Percentiles rank a stretch among this genome's conserved stretches.
Conservation (phyloP, 2,113 vertebrate species). For the Triplophysa dalaica region DNA sequence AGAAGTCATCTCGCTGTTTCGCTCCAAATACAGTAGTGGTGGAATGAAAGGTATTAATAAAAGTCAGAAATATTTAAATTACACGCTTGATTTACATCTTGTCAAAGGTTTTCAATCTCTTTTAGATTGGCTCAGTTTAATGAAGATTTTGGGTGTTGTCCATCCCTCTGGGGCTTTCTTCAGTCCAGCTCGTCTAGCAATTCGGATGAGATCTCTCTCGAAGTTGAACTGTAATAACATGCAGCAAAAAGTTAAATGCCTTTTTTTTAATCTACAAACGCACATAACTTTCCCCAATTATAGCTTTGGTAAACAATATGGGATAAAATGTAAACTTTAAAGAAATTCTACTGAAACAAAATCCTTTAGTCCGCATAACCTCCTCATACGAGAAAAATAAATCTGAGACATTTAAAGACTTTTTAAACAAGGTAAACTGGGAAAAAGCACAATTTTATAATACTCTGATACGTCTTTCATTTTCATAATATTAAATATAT, state of each 20-base stretch:
- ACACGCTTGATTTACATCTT: background rate
- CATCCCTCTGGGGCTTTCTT: conserved; percentile 82
- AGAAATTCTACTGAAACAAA: background rate
- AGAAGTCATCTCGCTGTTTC: conserved; percentile 7
- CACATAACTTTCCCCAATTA: background rate
- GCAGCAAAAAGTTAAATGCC: background rate
- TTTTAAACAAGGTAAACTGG: too few relatives aligned
- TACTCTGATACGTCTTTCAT: too few relatives aligned
- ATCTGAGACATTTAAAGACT: too few relatives aligned
- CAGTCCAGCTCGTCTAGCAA: conserved; percentile 87
- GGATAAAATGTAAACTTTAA: background rate
- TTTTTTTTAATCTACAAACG: background rate
- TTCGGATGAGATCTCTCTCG: conserved; percentile 81
- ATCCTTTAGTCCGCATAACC: too few relatives aligned
- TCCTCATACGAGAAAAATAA: too few relatives aligned
- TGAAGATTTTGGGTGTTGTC: conserved; percentile 84
- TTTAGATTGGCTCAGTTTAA: conserved; percentile 68
- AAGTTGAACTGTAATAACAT: conserved; percentile 75
- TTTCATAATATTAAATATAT: too few relatives aligned
- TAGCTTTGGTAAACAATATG: background rate
- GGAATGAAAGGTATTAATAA: background rate
- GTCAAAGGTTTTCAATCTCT: conserved; percentile 49
- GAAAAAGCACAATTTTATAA: too few relatives aligned
- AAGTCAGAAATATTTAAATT: conserved; percentile 11
- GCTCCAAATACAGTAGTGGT: background rate